Base-by-base conservation (phyloP, 2,888 invertebrate genomes). In the Cylindroiulus punctatus region DNA sequence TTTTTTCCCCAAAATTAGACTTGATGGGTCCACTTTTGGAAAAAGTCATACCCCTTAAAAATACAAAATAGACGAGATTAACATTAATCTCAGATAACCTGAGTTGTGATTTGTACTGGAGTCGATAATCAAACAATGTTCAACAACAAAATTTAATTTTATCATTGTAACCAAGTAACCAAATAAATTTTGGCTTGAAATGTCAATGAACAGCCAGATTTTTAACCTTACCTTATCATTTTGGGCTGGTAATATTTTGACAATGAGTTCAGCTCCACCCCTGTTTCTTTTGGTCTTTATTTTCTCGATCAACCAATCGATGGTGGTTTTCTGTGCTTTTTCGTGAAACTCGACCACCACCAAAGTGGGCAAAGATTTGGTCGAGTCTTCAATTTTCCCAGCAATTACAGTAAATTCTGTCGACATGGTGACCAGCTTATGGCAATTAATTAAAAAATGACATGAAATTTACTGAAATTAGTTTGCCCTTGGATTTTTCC, bases 181-280 rank as follows among this genome's bases (percentile, higher is more conserved):
- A 44, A 44, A 8, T 44, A 5, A 10, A 1, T 44, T 8, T 8
- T 44, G 14, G 14, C 12, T 3, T 52, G 0, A 52, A 52, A 52
- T 52, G n/a, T 52, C 52, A 52, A 8, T 52, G 52, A 52, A n/a
- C 52, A 52, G 52, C n/a, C 65, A 10, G 65, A 26, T 65, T 65
- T 65, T 22, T n/a, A 65, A 26, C 65, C 65, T 65, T 76, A 85
- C 85, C 85, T 42, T 85, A 32, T 85, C 85, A 32, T 85, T 85
- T 42, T 85, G 85, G 3, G 85, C 30, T 32, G 85, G 85, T 22
- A 85, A 36, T n/a, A 76, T 85, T 36, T 76, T 65, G 17, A 85
- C 85, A 32, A 65, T 52, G 32, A 85, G 76, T 85, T 85, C 85
- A 26, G 65, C 85, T 65, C 85, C 85, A 12, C 85, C 85, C 19